Evolutionary conservation across 2,888 invertebrate genomes (phyloP).

Genomic region (Zaprionus obscuricornis): DNA sequence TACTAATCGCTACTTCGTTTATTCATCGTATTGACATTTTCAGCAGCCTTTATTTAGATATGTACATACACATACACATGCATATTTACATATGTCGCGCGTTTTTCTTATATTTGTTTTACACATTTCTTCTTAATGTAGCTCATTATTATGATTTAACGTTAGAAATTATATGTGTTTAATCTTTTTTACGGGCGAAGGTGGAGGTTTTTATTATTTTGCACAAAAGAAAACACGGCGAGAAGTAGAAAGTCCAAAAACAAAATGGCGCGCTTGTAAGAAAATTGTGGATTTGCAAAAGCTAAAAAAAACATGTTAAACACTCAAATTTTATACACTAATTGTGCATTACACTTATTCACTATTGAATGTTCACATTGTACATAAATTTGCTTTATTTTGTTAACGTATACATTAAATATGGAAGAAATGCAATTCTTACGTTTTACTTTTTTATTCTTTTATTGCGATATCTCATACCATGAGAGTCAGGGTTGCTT

Average conservation of each 20-base stretch:
- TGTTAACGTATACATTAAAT: conserved; percentile 40
- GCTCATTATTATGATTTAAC: neutral
- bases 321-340: conserved; percentile 13
- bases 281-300: conserved; percentile 58
- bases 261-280: conserved; percentile 69
- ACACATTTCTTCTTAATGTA: neutral
- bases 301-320: conserved; percentile 12
- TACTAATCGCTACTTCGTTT: conserved; percentile 74
- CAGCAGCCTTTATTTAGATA: conserved; percentile 66
- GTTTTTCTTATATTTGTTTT: conserved; percentile 48
- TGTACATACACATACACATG: conserved; percentile 21
- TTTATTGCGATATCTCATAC: conserved; percentile 47
- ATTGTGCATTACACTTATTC: conserved; percentile 14
- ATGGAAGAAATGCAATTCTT: conserved; percentile 57
- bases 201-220: conserved; percentile 51
- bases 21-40: conserved; percentile 76
- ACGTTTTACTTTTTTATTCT: conserved; percentile 68
- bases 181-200: conserved; percentile 7
- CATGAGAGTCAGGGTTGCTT: conserved; percentile 36
- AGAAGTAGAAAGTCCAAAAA: conserved; percentile 68
- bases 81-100: conserved; percentile 60
- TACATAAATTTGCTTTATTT: conserved; percentile 30
- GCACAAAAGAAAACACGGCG: conserved; percentile 66
- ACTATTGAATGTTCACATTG: conserved; percentile 22
- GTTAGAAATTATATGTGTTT: conserved; percentile 8